Conservation (phyloP, 2,797 vertebrate species). For the Ceyx erithaca region DNA sequence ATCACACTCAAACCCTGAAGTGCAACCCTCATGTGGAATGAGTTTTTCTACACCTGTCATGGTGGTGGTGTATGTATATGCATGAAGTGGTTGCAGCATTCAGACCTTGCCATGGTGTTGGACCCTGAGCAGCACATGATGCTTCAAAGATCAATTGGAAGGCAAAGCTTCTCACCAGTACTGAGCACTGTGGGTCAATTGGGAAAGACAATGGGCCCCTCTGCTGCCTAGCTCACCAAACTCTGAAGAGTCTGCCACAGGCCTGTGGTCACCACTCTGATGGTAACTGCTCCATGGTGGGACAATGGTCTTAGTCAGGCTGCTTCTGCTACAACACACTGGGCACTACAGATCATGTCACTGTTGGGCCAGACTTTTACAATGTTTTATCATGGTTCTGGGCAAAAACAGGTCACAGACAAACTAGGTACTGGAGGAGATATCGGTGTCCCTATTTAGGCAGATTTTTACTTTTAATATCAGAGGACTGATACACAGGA, state of each 20-base stretch:
- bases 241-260: background rate
- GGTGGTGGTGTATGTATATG: background rate
- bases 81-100: background rate
- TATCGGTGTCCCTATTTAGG: background rate
- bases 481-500: background rate
- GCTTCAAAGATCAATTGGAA: background rate
- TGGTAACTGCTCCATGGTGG: fast-evolving
- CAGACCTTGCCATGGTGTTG: background rate
- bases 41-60: background rate
- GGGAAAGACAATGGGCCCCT: background rate
- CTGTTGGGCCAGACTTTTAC: background rate
- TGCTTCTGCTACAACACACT: background rate
- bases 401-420: background rate
- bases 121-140: background rate
- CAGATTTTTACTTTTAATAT: background rate
- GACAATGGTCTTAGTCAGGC: background rate
- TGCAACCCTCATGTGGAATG: background rate
- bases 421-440: background rate
- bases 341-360: fast-evolving
- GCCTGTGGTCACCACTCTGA: background rate
- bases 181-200: background rate
- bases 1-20: background rate
- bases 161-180: background rate
- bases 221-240: background rate
- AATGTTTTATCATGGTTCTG: background rate